These are phyloP conservation scores for Halisarca cf. caerulea DNA, from an alignment of 37 sponge, comb jelly and placozoan genomes.

Conservation along the genomic window DNA sequence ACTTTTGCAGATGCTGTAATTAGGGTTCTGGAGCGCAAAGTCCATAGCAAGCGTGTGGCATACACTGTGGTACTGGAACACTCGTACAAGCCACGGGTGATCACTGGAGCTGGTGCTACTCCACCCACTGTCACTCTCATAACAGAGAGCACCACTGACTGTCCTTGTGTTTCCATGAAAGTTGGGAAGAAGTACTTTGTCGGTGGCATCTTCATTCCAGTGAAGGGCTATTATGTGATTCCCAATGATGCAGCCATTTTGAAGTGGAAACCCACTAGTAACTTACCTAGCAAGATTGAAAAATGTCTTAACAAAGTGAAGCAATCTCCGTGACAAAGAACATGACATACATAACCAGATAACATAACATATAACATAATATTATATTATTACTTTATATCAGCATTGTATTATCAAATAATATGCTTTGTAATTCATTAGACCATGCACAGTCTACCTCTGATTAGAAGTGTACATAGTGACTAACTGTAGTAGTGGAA, in stretches of 20 bases:
- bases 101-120: not conserved
- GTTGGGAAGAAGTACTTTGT: not conserved
- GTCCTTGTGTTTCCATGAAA: slow-evolving; percentile 8
- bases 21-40: not conserved
- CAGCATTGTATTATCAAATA: too few species aligned
- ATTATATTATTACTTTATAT: too few species aligned
- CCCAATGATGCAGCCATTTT: not conserved
- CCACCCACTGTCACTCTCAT: not conserved
- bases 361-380: too few species aligned
- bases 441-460: too few species aligned
- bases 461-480: too few species aligned
- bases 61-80: not conserved
- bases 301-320: not conserved
- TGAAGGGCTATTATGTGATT: not conserved
- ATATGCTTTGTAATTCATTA: too few species aligned
- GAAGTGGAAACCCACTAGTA: not conserved
- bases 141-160: not conserved
- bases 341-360: too few species aligned
- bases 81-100: not conserved
- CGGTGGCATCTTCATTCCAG: not conserved
- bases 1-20: slow-evolving; percentile 11
- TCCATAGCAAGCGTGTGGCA: not conserved
- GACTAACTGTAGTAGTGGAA: too few species aligned
- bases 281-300: not conserved
- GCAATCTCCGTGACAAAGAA: too few species aligned